A percentile compares a stretch with the other conserved stretches of the same genome.
These are phyloP conservation scores for Laspeyria flexula DNA, from an alignment of 2,888 invertebrate genomes.

Conservation along the genomic window DNA sequence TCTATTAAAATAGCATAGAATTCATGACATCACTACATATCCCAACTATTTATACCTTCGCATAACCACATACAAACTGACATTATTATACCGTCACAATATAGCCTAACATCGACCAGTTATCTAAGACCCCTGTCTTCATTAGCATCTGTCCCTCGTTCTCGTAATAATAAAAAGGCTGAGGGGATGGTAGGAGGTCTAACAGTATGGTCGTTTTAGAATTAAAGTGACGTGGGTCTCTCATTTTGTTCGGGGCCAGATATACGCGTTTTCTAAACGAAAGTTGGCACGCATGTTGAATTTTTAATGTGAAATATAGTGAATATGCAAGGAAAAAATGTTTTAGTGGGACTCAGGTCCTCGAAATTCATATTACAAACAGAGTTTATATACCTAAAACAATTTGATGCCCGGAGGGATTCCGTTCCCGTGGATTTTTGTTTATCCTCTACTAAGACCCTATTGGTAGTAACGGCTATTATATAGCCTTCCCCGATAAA, in stretches of 20 bases:
- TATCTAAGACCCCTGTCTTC: constrained; percentile 8
- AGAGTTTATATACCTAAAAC: too few relatives aligned
- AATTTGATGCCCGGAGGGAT: too few relatives aligned
- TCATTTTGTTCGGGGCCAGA: constrained; percentile 45
- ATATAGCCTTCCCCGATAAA: too few relatives aligned
- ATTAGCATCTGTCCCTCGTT: not conserved
- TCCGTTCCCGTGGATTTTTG: too few relatives aligned
- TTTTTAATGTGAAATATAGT: constrained; percentile 38
- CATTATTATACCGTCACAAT: constrained; percentile 31
- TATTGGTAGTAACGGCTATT: too few relatives aligned
- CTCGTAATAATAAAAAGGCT: constrained; percentile 9
- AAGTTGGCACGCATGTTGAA: constrained; percentile 37
- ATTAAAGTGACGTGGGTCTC: constrained; percentile 51
- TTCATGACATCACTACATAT: constrained; percentile 6
- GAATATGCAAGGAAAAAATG: constrained; percentile 14
- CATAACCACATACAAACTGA: constrained; percentile 18
- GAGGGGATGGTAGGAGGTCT: constrained; percentile 17
- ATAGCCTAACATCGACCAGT: constrained; percentile 24
- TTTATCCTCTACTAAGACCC: too few relatives aligned
- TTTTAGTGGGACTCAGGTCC: not conserved
- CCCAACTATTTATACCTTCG: constrained; percentile 18
- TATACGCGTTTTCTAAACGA: constrained; percentile 35
- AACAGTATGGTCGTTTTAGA: constrained; percentile 30
- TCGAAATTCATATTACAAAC: not conserved
- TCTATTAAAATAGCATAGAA: constrained; percentile 3